phyloP scores from a whole-genome alignment of 2,797 vertebrate genomes.

The Synanceia verrucosa region DNA sequence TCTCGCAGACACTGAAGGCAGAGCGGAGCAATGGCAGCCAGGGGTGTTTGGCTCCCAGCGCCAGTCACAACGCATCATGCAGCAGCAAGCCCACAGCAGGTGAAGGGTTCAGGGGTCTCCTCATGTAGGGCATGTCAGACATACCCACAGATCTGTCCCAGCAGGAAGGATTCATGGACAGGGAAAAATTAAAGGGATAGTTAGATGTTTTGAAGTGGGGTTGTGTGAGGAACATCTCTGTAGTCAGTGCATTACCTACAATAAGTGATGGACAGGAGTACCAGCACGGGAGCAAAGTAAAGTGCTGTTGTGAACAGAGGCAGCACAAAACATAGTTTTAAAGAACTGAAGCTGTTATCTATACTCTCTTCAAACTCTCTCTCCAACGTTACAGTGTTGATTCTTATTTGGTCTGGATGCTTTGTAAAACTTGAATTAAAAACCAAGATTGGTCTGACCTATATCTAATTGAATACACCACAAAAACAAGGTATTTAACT shows the following conservation, averaged over 20 bases:
- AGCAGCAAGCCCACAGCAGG: conserved; percentile 52
- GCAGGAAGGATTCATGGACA: conserved; percentile 5
- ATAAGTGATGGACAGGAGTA: background rate
- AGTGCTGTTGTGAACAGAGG: background rate
- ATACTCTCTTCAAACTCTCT: too few relatives aligned
- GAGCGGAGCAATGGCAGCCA: conserved; percentile 33
- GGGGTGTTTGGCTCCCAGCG: conserved; percentile 45
- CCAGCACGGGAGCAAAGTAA: background rate
- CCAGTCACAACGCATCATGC: conserved; percentile 65
- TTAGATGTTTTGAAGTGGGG: background rate
- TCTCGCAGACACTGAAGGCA: conserved; percentile 21
- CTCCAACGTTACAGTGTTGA: too few relatives aligned
- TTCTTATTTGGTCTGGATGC: too few relatives aligned
- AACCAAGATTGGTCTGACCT: too few relatives aligned
- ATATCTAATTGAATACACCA: too few relatives aligned
- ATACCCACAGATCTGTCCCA: conserved; percentile 46
- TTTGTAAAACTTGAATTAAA: too few relatives aligned
- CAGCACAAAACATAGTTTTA: background rate
- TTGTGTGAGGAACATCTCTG: background rate
- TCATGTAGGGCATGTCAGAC: conserved; percentile 57
- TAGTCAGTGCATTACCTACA: background rate
- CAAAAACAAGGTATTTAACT: too few relatives aligned
- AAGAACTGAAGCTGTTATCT: background rate
- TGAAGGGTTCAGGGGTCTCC: conserved; percentile 25
- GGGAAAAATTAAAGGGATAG: background rate